These are phyloP conservation scores for Callaeas wilsoni DNA, from an alignment of 2,113 vertebrate species.

Conservation along the genomic window DNA sequence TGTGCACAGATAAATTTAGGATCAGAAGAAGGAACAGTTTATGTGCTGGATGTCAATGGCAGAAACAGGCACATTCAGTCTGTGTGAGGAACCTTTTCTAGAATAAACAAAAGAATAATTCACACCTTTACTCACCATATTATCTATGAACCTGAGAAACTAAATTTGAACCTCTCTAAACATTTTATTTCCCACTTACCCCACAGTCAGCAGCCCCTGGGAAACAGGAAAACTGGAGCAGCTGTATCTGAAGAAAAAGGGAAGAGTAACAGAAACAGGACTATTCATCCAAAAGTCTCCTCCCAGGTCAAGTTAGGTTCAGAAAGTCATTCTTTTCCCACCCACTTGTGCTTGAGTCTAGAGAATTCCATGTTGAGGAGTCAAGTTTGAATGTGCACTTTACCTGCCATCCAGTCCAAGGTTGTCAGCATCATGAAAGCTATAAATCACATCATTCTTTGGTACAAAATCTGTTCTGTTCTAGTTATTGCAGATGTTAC, in stretches of 20 bases:
- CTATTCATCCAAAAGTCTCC: background rate
- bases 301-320: background rate
- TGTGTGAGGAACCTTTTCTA: background rate
- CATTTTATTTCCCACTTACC: background rate
- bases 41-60: background rate
- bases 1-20: background rate
- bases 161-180: background rate
- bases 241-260: background rate
- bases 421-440: background rate
- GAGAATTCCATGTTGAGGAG: background rate
- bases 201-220: background rate
- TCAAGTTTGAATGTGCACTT: background rate
- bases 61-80: background rate
- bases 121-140: background rate
- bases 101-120: background rate
- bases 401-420: background rate
- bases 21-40: background rate
- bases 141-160: background rate
- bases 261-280: background rate
- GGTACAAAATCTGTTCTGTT: background rate
- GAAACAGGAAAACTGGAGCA: background rate
- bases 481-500: background rate
- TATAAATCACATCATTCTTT: background rate
- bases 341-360: accelerated
- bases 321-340: background rate